Evolutionary conservation across 2,888 invertebrate genomes (phyloP).

Genomic region (Polydrusus pterygomalis): DNA sequence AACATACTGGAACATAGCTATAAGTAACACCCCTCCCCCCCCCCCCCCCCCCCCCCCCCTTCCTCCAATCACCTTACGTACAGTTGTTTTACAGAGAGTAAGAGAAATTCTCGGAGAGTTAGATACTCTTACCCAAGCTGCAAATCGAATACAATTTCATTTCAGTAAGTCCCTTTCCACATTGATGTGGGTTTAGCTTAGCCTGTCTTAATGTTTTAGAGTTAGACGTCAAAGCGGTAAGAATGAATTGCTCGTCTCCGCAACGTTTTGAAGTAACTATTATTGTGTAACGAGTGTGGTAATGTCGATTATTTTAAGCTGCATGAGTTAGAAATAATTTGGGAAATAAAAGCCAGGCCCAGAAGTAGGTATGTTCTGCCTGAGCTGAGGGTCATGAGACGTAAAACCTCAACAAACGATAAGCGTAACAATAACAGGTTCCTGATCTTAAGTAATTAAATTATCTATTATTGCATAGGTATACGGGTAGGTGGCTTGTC

Average conservation of each 20-base stretch:
- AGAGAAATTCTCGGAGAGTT: slow-evolving; percentile 44
- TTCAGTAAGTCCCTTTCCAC: slow-evolving; percentile 46
- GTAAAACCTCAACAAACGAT: too few relatives aligned
- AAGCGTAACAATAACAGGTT: too few relatives aligned
- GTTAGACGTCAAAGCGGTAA: not conserved
- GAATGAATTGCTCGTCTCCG: not conserved
- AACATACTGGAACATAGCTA: slow-evolving; percentile 33
- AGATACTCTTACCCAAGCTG: slow-evolving; percentile 47
- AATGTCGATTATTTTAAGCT: not conserved
- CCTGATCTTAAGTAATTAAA: too few relatives aligned
- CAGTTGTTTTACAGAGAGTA: slow-evolving; percentile 35
- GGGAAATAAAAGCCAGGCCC: too few relatives aligned
- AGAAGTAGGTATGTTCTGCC: too few relatives aligned
- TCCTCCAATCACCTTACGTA: slow-evolving; percentile 39
- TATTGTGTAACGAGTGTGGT: too few relatives aligned
- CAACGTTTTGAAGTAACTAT: not conserved
- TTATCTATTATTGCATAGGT: too few relatives aligned
- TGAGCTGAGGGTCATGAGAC: too few relatives aligned
- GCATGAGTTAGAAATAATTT: too few relatives aligned
- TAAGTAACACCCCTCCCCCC: slow-evolving; percentile 12
- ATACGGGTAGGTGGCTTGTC: too few relatives aligned
- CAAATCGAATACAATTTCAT: slow-evolving; percentile 52
- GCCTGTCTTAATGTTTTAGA: slow-evolving; percentile 40
- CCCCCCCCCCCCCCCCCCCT: slow-evolving; percentile 20
- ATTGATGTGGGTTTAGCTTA: slow-evolving; percentile 41